Base-by-base conservation (phyloP, 2,888 invertebrate species). In the Lamproptera curius region DNA sequence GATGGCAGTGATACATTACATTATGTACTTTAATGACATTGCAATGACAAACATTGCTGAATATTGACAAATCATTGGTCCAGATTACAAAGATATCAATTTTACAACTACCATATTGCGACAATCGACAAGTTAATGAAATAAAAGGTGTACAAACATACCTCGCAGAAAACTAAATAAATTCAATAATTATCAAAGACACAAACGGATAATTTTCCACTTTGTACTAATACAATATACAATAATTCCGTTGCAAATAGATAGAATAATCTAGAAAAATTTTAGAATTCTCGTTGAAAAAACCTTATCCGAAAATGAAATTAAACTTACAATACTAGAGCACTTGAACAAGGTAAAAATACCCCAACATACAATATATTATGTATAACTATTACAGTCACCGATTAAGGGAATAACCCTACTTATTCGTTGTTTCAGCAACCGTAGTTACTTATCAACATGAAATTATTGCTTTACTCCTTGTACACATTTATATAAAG, bases 191-290 rank as follows among this genome's bases (percentile, higher is more conserved):
- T 11, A 10, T 11, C 11, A n/a, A n/a, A n/a, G n/a, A n/a, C n/a
- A n/a, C n/a, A 11, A 31, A 31, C 31, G 2, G 31, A 64, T 72
- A 71, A 72, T 72, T 36, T 46, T 17, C 43, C 39, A 76, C 73
- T 84, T 85, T 85, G 85, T 85, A 85, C 85, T 85, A 80, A 85
- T n/a, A n/a, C n/a, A n/a, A n/a, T 83, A 80, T 81, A 83, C 76
- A 83, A 76, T 73, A 74, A 75, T 74, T 72, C 59, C 58, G 59
- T 65, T 63, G 66, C 70, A 70, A n/a, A 67, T 73, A 70, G 69
- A 28, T 65, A 59, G 63, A 72, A 69, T 67, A 64, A 58, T 68
- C 57, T 65, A 65, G 58, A 66, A 72, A 70, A 67, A 60, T 15
- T 13, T 72, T 70, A 61, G 59, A 72, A 70, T 65, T 65, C 42